A percentile compares a stretch with the other conserved stretches of the same genome.
phyloP scores from a whole-genome alignment of 2,797 vertebrate genomes.

The Momotus momota region DNA sequence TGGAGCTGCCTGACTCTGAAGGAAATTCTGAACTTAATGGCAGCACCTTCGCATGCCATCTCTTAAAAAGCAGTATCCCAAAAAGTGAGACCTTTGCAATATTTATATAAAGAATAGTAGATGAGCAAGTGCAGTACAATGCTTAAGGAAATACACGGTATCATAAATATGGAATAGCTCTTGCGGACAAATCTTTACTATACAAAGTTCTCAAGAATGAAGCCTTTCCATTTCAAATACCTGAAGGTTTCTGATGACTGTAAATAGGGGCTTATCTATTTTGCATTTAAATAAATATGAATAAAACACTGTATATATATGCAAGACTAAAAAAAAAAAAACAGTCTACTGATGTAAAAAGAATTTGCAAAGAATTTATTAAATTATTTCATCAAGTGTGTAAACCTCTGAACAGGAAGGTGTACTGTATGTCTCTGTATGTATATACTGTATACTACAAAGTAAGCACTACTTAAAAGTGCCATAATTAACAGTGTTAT shows the following conservation, averaged over 20 bases:
- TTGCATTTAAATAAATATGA: slow-evolving; percentile 25
- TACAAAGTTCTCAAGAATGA: background rate
- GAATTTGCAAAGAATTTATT: slow-evolving; percentile 74
- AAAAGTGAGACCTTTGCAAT: background rate
- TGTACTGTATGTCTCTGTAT: slow-evolving; percentile 67
- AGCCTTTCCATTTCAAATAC: slow-evolving; percentile 39
- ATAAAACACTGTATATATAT: slow-evolving; percentile 63
- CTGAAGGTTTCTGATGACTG: slow-evolving; percentile 45
- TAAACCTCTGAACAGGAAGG: slow-evolving; percentile 66
- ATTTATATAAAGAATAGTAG: background rate
- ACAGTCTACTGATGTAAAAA: slow-evolving; percentile 72
- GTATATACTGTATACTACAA: slow-evolving; percentile 80
- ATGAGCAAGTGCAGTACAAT: background rate
- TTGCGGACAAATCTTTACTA: background rate
- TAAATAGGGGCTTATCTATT: slow-evolving; percentile 59
- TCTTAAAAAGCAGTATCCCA: background rate
- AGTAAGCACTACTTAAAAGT: slow-evolving; percentile 70
- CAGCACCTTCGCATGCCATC: background rate
- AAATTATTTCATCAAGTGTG: slow-evolving; percentile 75
- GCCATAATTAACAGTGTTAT: slow-evolving; percentile 81
- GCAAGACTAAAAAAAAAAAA: slow-evolving; percentile 47
- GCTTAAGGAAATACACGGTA: background rate
- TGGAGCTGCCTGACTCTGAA: background rate
- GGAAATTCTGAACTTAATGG: background rate
- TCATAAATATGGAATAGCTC: background rate